Evolutionary conservation across 2,797 vertebrate genomes (phyloP), one percentile per base, ranked within the genome.

Genomic region (Acanthurus leucopareius): DNA sequence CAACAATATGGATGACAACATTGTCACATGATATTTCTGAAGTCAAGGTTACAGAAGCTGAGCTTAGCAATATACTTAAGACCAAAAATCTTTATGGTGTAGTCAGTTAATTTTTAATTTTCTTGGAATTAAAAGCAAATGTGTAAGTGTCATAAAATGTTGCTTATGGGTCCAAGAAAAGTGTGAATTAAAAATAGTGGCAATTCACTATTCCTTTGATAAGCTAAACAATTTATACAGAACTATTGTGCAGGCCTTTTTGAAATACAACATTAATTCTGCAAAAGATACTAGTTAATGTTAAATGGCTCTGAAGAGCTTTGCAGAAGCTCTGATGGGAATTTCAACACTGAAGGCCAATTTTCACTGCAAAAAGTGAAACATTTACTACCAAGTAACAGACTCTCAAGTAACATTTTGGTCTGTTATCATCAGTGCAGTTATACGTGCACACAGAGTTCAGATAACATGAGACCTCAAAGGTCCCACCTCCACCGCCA

Each of bases 401-500:
- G 13, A 54, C 49, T 40, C 17, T 73, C 25, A 13, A 79, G 59
- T 73, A 20, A 51, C 20, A 40, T 14, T 73, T 35, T 25, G 7
- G 59, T 47, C 4, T 48, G 16, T 63, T 58, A 62, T 74, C 65
- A 44, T 10, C 4, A 0, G 16, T 42, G n/a, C 16, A 61, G 65
- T 60, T 62, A 6, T 62, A 62, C n/a, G n/a, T 15, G 51, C 44
- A 52, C 38, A 66, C 32, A 64, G 25, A 74, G 61, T 42, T 58
- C 58, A 20, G 73, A 74, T 79, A 73, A 40, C 40, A 61, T 35
- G 15, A 69, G 67, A 69, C 47, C 65, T 53, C 51, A 11, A 25
- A 72, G 79, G 73, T 58, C 69, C 82, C 75, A 3, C 83, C 79
- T 75, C 77, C 56, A 1, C 22, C 60, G 66, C 53, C 45, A 75